Base-by-base conservation (phyloP, 2,888 invertebrate genomes). In the Rotaria magnacalcarata region DNA sequence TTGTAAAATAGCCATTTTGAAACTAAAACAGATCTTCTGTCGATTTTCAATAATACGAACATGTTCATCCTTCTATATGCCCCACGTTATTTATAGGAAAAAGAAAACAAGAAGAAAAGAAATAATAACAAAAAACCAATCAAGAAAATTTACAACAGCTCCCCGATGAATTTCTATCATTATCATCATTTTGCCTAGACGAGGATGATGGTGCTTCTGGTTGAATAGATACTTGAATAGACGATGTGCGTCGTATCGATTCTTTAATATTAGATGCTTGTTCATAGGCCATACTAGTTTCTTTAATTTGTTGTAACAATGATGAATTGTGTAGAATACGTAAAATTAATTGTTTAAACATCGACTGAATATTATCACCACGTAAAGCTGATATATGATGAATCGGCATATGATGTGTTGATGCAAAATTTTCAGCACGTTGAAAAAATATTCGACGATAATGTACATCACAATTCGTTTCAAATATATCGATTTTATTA, bases 321-420 rank as follows among this genome's bases (percentile, higher is more conserved):
- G 47, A 24, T 1, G 21, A 8, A n/a, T 47, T 80, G 10, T 80
- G 24, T 21, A 80, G 24, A n/a, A 80, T 80, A 24, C 47, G 47
- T 80, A 80, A 24, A 24, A 80, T 80, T 80, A 80, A 47, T 80
- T 80, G 80, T 11, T 80, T 80, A n/a, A 80, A 80, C 80, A 80
- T 80, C 4, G 80, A 16, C 47, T 80, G 43, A 24, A 80, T 80
- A 47, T 80, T 80, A n/a, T 80, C 47, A 47, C 47, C 80, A n/a
- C 47, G 43, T 80, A 80, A 47, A 11, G 80, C 80, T 47, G 80
- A 80, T n/a, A 47, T 80, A 43, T 80, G 11, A 47, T 47, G 47
- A 11, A 80, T 47, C 8, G 80, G n/a, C 47, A 80, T 47, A 80
- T 80, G 24, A n/a, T 80, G 43, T 14, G 43, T 5, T 11, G 80